Conservation (phyloP, 2,797 vertebrate genomes). For the Clarias platycephalus region DNA sequence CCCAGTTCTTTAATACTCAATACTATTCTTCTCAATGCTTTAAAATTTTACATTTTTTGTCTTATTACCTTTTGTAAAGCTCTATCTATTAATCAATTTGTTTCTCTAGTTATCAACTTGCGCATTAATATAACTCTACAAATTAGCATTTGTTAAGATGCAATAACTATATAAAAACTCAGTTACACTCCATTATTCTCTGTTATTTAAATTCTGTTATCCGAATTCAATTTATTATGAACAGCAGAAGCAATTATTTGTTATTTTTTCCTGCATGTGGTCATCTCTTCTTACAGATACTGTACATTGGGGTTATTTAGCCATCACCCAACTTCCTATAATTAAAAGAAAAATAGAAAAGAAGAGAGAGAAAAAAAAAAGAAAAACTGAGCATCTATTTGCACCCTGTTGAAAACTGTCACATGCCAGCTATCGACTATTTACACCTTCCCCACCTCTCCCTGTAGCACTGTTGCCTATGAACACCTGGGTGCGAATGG, state of each 20-base stretch:
- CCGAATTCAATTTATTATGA: neutral
- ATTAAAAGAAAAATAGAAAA: no score
- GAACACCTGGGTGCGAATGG: no score
- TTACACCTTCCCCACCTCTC: no score
- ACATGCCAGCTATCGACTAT: no score
- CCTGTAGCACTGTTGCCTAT: neutral
- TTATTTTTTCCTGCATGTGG: neutral
- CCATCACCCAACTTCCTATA: neutral
- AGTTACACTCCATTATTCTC: neutral
- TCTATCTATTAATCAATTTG: neutral
- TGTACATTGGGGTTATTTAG: neutral
- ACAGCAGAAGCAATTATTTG: neutral
- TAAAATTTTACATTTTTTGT: neutral
- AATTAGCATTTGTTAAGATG: neutral
- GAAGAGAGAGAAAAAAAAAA: no score
- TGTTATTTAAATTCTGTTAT: neutral
- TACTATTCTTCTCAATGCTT: neutral
- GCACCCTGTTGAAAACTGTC: no score
- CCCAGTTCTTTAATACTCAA: neutral
- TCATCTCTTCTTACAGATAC: neutral
- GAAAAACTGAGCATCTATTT: no score
- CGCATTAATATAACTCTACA: neutral
- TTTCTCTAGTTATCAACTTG: neutral
- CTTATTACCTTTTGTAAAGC: neutral
- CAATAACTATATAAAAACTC: neutral